Evolutionary conservation across 2,113 vertebrate species (phyloP).

Genomic region (Lophura nycthemera): DNA sequence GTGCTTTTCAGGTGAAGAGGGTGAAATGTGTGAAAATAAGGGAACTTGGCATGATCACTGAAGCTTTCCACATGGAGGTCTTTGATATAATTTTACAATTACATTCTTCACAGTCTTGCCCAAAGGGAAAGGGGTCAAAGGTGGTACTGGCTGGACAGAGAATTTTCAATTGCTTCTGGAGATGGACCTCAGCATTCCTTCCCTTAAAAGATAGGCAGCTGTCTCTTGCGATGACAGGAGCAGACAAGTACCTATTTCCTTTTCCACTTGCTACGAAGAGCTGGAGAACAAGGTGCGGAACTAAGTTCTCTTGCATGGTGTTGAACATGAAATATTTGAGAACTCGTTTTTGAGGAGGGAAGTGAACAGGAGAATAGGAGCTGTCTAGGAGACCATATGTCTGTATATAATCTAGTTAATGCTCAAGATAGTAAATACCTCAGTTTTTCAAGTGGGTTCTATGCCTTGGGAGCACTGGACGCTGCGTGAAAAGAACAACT

Average conservation of each 20-base stretch:
- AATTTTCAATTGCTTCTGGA: not conserved
- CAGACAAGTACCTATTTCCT: fast-evolving
- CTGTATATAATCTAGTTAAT: not conserved
- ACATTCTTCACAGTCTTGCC: not conserved
- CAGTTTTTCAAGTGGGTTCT: not conserved
- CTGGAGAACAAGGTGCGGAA: not conserved
- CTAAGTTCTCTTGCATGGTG: not conserved
- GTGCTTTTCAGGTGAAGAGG: not conserved
- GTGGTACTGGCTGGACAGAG: not conserved
- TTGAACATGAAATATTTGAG: not conserved
- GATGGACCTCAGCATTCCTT: not conserved
- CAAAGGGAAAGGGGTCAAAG: not conserved
- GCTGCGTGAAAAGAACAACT: not conserved
- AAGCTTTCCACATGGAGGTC: not conserved
- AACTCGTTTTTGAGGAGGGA: not conserved
- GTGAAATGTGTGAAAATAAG: not conserved
- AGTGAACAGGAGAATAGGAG: not conserved
- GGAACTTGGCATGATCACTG: fast-evolving
- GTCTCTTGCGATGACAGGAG: not conserved
- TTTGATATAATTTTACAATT: not conserved
- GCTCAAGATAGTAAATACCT: not conserved
- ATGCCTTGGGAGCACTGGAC: not conserved
- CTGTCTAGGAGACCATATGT: not conserved
- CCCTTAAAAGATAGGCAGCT: not conserved
- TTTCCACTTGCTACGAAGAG: not conserved